Conservation (phyloP, 53 echinoderm and acorn worm genomes). For the Arbacia lixula region DNA sequence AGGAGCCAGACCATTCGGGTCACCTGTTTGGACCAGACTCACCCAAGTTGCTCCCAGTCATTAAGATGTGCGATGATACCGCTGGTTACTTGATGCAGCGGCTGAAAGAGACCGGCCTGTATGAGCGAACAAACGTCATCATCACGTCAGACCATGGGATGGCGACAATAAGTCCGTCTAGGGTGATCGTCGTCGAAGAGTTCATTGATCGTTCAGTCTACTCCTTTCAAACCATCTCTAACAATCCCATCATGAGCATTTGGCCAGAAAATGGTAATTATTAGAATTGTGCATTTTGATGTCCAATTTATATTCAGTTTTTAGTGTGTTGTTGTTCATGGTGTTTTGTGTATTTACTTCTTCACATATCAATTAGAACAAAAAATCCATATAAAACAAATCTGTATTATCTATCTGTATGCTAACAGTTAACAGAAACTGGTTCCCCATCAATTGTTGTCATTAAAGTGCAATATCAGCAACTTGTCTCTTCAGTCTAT, state of each 20-base stretch:
- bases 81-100: constrained; percentile 73
- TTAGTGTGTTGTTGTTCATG: no score
- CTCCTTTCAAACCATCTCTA: constrained; percentile 22
- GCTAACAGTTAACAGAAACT: no score
- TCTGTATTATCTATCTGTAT: no score
- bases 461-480: no score
- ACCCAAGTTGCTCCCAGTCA: constrained; percentile 40
- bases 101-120: constrained; percentile 61
- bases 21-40: constrained; percentile 81
- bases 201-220: constrained; percentile 66
- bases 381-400: no score
- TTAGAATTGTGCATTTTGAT: not conserved
- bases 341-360: no score
- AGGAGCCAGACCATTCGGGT: constrained; percentile 92
- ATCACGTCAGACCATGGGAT: constrained; percentile 94
- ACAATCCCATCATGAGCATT: constrained; percentile 83
- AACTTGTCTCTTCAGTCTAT: no score
- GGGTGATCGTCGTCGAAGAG: constrained; percentile 64
- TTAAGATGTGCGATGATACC: constrained; percentile 69
- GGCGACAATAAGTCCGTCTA: constrained; percentile 43
- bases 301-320: not conserved
- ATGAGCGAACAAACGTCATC: constrained; percentile 70
- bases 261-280: constrained; percentile 80
- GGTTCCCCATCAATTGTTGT: no score
- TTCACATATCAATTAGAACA: no score